Evolutionary conservation across 2,113 vertebrate genomes (phyloP), one percentile per base, ranked within the genome.

Genomic region (Ceratotherium simum): DNA sequence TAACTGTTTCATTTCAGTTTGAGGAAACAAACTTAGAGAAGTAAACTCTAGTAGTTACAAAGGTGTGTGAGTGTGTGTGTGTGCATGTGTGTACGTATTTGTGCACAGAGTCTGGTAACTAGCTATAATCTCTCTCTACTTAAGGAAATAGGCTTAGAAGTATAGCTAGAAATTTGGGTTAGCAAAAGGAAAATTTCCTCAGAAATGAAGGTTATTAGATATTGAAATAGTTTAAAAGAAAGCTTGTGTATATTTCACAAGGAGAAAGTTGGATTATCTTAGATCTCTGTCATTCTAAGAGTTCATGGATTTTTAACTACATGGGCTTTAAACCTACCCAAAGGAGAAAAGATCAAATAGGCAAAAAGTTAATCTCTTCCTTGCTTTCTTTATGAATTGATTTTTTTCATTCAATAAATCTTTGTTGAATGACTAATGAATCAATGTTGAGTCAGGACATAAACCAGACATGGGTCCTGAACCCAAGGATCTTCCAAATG

Each of bases 251-350:
- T 80, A 25, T 46, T 94, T 97, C 83, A 76, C n/a, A 89, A 69
- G 75, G 33, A 84, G 64, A 85, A 81, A 82, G 48, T 18, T 73
- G 8, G 39, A 65, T 78, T 67, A 39, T 23, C 16, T 13, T 72
- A 56, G 39, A 76, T 18, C 16, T 69, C 46, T 56, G 6, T 93
- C 5, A 62, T 92, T 89, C n/a, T 90, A 81, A 80, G 51, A 93
- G 65, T 89, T 92, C 36, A 29, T 93, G 23, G 31, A 51, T 82
- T 97, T 88, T 96, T 73, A 69, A 93, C 29, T 78, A 42, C 27
- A 0, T 48, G 65, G 60, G 3, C 56, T 97, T 89, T 79, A 81
- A 82, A 82, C 82, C 11, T 29, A 20, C 11, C n/a, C 58, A 60
- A 78, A 87, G 29, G 39, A 80, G 18, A 90, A 97, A 62, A 94